phyloP scores from a whole-genome alignment of 2,888 invertebrate species.

The Helobdella robusta region DNA sequence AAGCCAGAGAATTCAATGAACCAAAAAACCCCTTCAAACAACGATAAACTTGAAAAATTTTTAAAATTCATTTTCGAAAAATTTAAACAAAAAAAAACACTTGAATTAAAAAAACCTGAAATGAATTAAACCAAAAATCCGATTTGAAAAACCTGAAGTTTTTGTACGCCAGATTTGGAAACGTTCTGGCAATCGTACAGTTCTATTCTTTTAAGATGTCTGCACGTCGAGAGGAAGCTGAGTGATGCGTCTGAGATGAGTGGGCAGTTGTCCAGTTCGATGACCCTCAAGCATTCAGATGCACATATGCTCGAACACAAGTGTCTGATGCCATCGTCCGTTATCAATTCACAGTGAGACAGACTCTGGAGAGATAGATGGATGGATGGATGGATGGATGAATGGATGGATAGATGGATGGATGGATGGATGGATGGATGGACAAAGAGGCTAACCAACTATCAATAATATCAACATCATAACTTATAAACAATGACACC shows the following conservation, averaged over 20 bases:
- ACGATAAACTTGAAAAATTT: too few relatives aligned
- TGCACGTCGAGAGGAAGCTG: conserved; percentile 63
- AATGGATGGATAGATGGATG: too few relatives aligned
- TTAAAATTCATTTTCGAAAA: too few relatives aligned
- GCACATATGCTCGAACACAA: conserved; percentile 84
- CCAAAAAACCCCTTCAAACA: too few relatives aligned
- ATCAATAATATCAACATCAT: too few relatives aligned
- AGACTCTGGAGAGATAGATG: conserved; percentile 63
- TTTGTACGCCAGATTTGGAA: conserved; percentile 86
- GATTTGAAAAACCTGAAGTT: too few relatives aligned
- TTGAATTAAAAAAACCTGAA: too few relatives aligned
- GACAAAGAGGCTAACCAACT: neutral
- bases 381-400: too few relatives aligned
- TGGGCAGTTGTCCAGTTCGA: conserved; percentile 97
- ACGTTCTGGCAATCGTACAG: conserved; percentile 97
- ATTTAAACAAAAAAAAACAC: too few relatives aligned
- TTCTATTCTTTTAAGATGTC: conserved; percentile 76
- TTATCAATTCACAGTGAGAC: conserved; percentile 96
- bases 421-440: too few relatives aligned
- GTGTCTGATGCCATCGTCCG: conserved; percentile 93
- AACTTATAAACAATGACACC: neutral
- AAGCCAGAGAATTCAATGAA: too few relatives aligned
- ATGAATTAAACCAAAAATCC: too few relatives aligned
- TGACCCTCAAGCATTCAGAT: conserved; percentile 64
- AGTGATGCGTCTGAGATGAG: conserved; percentile 89